Conservation (phyloP, 2,113 vertebrate species). For the Daboia siamensis region DNA sequence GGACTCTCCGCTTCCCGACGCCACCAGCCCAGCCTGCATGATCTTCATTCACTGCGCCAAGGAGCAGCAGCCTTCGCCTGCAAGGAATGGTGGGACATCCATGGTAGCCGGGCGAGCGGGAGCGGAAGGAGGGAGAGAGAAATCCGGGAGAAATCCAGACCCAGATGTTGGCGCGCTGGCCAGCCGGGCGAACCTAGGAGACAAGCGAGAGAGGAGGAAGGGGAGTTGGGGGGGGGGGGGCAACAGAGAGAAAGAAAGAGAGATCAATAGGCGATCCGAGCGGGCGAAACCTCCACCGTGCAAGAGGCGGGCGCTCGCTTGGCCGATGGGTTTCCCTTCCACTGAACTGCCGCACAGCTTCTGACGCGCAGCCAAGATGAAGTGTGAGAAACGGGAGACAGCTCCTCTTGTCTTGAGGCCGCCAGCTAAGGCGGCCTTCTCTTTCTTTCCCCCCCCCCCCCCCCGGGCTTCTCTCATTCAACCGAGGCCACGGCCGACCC, state of each 20-base stretch:
- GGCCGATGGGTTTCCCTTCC: slow-evolving; percentile 74
- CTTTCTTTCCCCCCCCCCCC: slow-evolving; percentile 38
- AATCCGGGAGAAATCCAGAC: slow-evolving; percentile 87
- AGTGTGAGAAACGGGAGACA: slow-evolving; percentile 82
- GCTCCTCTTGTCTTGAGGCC: slow-evolving; percentile 71
- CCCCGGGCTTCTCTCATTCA: slow-evolving; percentile 64
- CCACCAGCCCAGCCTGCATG: slow-evolving; percentile 90
- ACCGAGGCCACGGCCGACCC: slow-evolving; percentile 55
- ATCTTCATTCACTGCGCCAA: slow-evolving; percentile 95
- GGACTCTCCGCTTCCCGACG: slow-evolving; percentile 76
- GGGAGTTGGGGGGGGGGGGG: too few species aligned
- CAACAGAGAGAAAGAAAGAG: background rate
- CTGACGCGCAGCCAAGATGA: slow-evolving; percentile 93
- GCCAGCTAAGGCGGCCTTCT: slow-evolving; percentile 69
- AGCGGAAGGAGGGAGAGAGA: slow-evolving; percentile 66
- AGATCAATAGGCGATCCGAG: slow-evolving; percentile 75
- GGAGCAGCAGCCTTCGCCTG: slow-evolving; percentile 84
- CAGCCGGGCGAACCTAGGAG: slow-evolving; percentile 76
- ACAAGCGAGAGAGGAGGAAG: slow-evolving; percentile 49
- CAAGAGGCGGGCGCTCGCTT: slow-evolving; percentile 76
- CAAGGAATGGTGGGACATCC: slow-evolving; percentile 91
- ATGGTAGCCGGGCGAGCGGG: slow-evolving; percentile 71
- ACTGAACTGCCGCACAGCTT: slow-evolving; percentile 91
- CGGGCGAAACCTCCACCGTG: slow-evolving; percentile 58
- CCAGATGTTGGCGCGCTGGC: slow-evolving; percentile 48